Base-by-base conservation (phyloP, 2,113 vertebrate species). In the Calyptommatus sinebrachiatus region DNA sequence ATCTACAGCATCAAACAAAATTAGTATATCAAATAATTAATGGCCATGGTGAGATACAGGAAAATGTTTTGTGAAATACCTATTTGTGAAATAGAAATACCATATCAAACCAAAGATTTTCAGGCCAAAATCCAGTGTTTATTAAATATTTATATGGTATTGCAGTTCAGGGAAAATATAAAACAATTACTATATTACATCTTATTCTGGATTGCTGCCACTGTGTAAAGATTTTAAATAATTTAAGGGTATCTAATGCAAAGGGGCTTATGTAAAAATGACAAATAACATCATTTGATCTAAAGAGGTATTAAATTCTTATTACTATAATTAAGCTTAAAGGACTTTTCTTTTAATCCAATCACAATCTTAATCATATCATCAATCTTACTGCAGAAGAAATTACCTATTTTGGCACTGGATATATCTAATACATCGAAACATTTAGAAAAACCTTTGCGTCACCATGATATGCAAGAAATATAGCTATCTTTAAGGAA, bases 211-310 rank as follows among this genome's bases (percentile, higher is more conserved):
- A 74, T 85, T 79, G 41, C 69, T 70, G 24, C 21, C 28, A 73
- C 73, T 24, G 72, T 66, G 78, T 0, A 10, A 77, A 90, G 78
- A 85, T 77, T 88, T 89, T 77, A 78, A 81, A 73, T 81, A 77
- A 71, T 68, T 71, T 73, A 31, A 80, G 41, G 70, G 73, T n/a
- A 26, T 26, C 76, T 84, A 82, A 31, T 78, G 57, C 63, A 0
- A 1, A 0, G 79, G 86, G 46, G 24, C 77, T 31, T 76, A 77
- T 65, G 87, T 41, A 75, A 79, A 87, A 77, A 86, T 41, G 61
- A 81, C 66, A 67, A 82, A 85, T 9, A 50, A 8, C 71, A 66
- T 0, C 73, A 50, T n/a, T 74, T 76, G 69, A 2, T 61, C 81
- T 31, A 31, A 80, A 88, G 80, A 77, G 79, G 28, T 76, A 77